These are phyloP conservation scores for Aphis craccivora DNA, from an alignment of 1,140 invertebrate genomes.

Conservation along the genomic window DNA sequence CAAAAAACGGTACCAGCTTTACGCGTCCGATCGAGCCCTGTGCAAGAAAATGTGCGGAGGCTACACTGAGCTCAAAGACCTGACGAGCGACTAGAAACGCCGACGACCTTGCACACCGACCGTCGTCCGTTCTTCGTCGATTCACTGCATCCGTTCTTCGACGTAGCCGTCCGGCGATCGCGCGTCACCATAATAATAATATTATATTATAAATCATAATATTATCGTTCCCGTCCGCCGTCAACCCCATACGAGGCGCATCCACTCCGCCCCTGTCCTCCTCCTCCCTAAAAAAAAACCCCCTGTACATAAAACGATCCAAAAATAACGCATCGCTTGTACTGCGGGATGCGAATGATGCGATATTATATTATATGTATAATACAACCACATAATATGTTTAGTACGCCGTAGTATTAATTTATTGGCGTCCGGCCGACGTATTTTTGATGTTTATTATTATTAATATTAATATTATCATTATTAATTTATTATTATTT, in stretches of 20 bases:
- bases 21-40: slow-evolving; percentile 35
- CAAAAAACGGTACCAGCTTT: slow-evolving; percentile 59
- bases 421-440: background rate
- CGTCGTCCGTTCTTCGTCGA: background rate
- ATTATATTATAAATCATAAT: background rate
- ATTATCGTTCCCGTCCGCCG: background rate
- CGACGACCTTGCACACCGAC: background rate
- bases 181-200: background rate
- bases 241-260: background rate
- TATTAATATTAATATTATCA: background rate
- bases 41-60: slow-evolving; percentile 60
- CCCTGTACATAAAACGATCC: background rate
- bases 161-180: background rate
- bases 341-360: too few relatives aligned
- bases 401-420: background rate
- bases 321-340: background rate
- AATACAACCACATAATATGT: background rate
- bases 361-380: background rate
- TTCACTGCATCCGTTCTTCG: background rate
- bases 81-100: slow-evolving; percentile 57
- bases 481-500: background rate
- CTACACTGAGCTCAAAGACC: slow-evolving; percentile 60
- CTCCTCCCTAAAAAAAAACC: background rate
- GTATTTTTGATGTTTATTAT: background rate
- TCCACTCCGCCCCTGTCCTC: background rate